Percentiles rank a stretch among this genome's conserved stretches.
phyloP scores from a whole-genome alignment of 1,140 invertebrate species.

The Dolichoris vasculosae region DNA sequence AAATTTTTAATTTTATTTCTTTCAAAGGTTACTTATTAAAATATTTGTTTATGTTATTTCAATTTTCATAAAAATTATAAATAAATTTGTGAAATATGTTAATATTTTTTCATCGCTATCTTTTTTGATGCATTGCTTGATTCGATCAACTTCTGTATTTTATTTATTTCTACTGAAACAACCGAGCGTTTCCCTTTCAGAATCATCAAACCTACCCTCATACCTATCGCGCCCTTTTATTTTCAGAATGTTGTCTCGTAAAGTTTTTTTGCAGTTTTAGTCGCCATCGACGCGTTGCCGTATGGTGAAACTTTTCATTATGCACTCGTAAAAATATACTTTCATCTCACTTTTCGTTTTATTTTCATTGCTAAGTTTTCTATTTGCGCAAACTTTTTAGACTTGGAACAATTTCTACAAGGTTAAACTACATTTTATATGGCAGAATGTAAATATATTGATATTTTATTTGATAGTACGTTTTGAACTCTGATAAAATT shows the following conservation, averaged over 20 bases:
- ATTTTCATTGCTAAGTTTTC: not conserved
- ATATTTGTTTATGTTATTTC: too few relatives aligned
- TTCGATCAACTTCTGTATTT: not conserved
- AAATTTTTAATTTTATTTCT: too few relatives aligned
- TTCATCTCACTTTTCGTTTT: not conserved
- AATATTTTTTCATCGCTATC: too few relatives aligned
- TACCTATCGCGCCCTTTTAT: not conserved
- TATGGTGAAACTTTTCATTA: not conserved
- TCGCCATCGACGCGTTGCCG: not conserved
- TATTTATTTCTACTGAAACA: not conserved
- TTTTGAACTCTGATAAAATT: too few relatives aligned
- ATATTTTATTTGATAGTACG: too few relatives aligned
- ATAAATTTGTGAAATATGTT: too few relatives aligned
- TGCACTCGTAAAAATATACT: not conserved
- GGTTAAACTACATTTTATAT: too few relatives aligned
- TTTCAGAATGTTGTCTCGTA: not conserved
- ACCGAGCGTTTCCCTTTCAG: not conserved
- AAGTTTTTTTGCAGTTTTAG: conserved; percentile 3
- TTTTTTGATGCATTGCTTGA: not conserved
- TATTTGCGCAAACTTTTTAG: not conserved
- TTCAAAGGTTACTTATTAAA: too few relatives aligned
- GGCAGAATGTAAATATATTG: too few relatives aligned
- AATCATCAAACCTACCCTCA: conserved; percentile 1
- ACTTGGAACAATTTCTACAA: not conserved
- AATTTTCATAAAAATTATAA: too few relatives aligned